Base-by-base conservation (phyloP, 2,113 vertebrate species). In the Nothoprocta perdicaria region DNA sequence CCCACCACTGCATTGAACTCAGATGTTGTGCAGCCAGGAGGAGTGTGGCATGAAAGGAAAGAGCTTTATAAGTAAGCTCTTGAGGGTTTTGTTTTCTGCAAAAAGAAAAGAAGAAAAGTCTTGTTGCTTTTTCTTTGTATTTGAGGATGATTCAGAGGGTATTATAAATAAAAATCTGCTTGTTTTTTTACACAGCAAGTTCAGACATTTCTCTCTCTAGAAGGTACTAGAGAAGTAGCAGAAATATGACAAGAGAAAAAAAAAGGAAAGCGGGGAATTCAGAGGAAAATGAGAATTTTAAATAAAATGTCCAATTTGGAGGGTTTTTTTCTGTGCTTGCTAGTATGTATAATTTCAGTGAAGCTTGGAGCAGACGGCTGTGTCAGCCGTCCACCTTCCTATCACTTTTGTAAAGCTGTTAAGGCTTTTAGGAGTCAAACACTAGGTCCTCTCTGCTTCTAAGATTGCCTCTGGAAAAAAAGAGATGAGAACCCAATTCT, bases 61-160 rank as follows among this genome's bases (percentile, higher is more conserved):
- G 29, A 86, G 69, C 86, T 86, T 75, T 76, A 81, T 72, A 95
- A 92, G 91, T 85, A 46, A 91, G 76, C n/a, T 88, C 85, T 88
- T 83, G 61, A 86, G 89, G 41, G 61, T 80, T 92, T 48, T 48
- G 48, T 48, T 82, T 86, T 65, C 67, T 74, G 55, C 80, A 88
- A 74, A 89, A 89, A 93, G 43, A 87, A 27, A 38, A 66, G 63
- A 61, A 52, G 53, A 82, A 43, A 9, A 4, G 19, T 60, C 46
- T 84, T 93, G 62, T 90, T 94, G 80, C n/a, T 88, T 62, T 69
- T 81, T 55, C 71, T 73, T 90, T 84, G 84, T 89, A 79, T 86
- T 90, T 92, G 84, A 92, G 72, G 81, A 73, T 86, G 86, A 90
- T 80, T 95, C 77, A 66, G 41, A 93, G 27, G 21, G 46, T 71